phyloP scores from a whole-genome alignment of 92 coral and sea anemone genomes.

The Porites cylindrica region DNA sequence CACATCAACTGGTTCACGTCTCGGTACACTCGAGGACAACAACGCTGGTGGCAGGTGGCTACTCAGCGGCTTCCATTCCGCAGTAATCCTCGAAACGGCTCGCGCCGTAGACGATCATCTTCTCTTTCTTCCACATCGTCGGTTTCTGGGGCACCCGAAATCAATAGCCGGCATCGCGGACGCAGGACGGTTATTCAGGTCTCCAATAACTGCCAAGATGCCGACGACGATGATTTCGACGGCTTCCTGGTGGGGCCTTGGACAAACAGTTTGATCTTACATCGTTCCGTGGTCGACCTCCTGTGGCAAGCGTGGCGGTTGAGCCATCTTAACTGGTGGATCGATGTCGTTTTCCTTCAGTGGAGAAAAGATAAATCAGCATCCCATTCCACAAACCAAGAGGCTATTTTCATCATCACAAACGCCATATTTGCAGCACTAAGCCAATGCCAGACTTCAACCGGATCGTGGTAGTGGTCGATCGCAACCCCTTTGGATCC shows the following conservation, averaged over 20 bases:
- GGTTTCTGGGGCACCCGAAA: neutral
- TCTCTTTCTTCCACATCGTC: neutral
- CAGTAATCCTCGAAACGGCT: neutral
- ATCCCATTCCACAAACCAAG: neutral
- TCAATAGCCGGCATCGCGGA: neutral
- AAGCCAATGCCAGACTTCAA: neutral
- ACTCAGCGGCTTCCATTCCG: neutral
- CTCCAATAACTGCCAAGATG: neutral
- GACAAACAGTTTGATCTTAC: neutral
- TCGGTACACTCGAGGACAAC: neutral
- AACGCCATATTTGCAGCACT: neutral
- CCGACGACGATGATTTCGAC: constrained; percentile 1
- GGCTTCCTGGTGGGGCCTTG: neutral
- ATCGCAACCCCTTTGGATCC: neutral
- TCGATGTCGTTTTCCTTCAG: neutral
- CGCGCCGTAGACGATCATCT: neutral
- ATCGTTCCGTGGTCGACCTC: neutral
- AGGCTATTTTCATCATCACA: neutral
- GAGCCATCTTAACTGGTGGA: neutral
- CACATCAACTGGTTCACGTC: neutral
- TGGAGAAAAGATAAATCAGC: neutral
- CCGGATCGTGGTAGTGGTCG: neutral
- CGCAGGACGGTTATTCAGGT: neutral
- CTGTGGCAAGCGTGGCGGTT: neutral
- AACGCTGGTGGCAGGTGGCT: neutral